Base-by-base conservation (phyloP, 2,797 vertebrate genomes). In the Paramormyrops hopkinsi region DNA sequence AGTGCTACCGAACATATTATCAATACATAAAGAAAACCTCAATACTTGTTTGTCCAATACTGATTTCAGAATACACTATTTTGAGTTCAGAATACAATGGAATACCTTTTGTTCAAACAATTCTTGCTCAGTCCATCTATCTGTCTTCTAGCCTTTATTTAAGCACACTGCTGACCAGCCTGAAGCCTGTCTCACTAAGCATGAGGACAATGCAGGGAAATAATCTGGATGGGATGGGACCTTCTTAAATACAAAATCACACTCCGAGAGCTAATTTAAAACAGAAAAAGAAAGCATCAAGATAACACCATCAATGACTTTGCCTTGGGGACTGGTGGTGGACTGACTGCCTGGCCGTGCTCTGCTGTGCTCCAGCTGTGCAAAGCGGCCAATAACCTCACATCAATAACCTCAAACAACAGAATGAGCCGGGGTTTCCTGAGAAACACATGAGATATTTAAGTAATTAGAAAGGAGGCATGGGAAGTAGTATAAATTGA, bases 381-480 rank as follows among this genome's bases (percentile, higher is more conserved):
- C 22, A 14, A 69, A 88, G 56, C n/a, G 12, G 41, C 59, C 54
- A 46, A 69, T 29, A 88, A 65, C 86, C 41, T 33, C 33, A 65
- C 86, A 88, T 65, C 54, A 54, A 53, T n/a, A n/a, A 59, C 33
- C 29, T 44, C 53, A 37, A 37, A 37, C 86, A 59, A 48, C 41
- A 25, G 86, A 65, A 48, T 25, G 37, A 12, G 51, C 12, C 2
- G 19, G 33, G 53, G 17, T 9, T 54, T 87, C 51, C 25, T 54
- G 12, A 87, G 53, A 4, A 19, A 25, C 12, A 41, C 25, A 62
- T 37, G 53, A 62, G 37, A 59, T 59, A 59, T 87, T 56, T 87
- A 41, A 87, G 51, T 56, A 59, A 87, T 87, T 87, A 59, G 37
- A 87, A 44, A 41, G 37, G 33, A n/a, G 53, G 86, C 86, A 87